Evolutionary conservation across 2,797 vertebrate genomes (phyloP).

Genomic region (Chromis chromis): DNA sequence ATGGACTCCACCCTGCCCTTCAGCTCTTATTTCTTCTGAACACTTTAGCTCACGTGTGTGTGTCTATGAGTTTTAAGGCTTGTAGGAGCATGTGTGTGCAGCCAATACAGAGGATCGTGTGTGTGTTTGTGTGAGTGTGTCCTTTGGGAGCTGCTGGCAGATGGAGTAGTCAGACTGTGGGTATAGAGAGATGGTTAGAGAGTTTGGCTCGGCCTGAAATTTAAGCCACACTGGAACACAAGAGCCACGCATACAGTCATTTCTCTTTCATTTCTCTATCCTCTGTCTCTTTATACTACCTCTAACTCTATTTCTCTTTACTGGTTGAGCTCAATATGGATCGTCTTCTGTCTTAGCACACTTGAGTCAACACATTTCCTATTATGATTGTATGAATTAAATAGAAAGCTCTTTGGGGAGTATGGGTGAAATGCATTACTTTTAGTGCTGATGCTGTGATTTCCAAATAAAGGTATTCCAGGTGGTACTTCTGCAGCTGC

Average conservation of each 20-base stretch:
- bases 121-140: slow-evolving; percentile 58
- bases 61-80: slow-evolving; percentile 32
- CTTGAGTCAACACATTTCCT: background rate
- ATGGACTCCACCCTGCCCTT: slow-evolving; percentile 69
- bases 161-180: slow-evolving; percentile 67
- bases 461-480: background rate
- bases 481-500: background rate
- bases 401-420: background rate
- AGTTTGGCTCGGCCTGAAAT: slow-evolving; percentile 65
- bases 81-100: slow-evolving; percentile 54
- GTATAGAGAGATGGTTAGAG: slow-evolving; percentile 50
- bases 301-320: background rate
- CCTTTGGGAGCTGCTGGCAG: slow-evolving; percentile 60
- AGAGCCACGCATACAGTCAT: slow-evolving; percentile 66
- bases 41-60: slow-evolving; percentile 30
- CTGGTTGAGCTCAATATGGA: background rate
- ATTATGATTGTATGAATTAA: background rate
- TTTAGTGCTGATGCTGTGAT: background rate
- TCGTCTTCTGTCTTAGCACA: slow-evolving; percentile 8
- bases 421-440: background rate
- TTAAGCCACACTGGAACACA: slow-evolving; percentile 55
- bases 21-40: slow-evolving; percentile 70
- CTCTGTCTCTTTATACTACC: background rate
- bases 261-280: slow-evolving; percentile 27
- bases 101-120: slow-evolving; percentile 33